Evolutionary conservation across 2,888 invertebrate species (phyloP).

Genomic region (Cylloceria caligata): DNA sequence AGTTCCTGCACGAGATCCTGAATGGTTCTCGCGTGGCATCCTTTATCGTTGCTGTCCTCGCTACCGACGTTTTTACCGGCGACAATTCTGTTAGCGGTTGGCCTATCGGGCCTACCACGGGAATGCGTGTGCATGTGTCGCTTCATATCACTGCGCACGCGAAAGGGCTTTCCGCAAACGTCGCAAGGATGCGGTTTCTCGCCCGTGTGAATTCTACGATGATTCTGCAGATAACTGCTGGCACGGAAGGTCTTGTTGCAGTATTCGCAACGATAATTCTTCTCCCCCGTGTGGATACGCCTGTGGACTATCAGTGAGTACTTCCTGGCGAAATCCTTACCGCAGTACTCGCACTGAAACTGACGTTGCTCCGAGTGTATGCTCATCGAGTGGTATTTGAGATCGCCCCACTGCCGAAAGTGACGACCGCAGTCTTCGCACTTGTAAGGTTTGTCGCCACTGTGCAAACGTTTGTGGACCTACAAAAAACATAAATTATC

Average conservation of each 20-base stretch:
- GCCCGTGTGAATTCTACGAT: slow-evolving; percentile 94
- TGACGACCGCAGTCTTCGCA: slow-evolving; percentile 92
- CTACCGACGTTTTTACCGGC: slow-evolving; percentile 65
- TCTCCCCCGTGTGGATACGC: slow-evolving; percentile 94
- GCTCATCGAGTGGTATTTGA: slow-evolving; percentile 94
- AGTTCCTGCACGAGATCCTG: slow-evolving; percentile 81
- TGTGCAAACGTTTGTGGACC: slow-evolving; percentile 93
- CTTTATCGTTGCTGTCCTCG: slow-evolving; percentile 67
- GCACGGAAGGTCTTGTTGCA: slow-evolving; percentile 94
- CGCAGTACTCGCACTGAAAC: slow-evolving; percentile 95
- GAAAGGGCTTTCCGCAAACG: slow-evolving; percentile 92
- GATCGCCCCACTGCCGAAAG: slow-evolving; percentile 95
- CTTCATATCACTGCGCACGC: slow-evolving; percentile 93
- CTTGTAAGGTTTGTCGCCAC: slow-evolving; percentile 93
- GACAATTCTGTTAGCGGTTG: slow-evolving; percentile 59
- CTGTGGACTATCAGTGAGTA: slow-evolving; percentile 94
- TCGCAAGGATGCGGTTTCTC: slow-evolving; percentile 92
- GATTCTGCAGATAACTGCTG: slow-evolving; percentile 93
- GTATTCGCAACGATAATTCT: slow-evolving; percentile 94
- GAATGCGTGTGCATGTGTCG: slow-evolving; percentile 91
- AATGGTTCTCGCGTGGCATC: slow-evolving; percentile 73
- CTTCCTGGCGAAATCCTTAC: slow-evolving; percentile 94
- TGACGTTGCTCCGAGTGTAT: slow-evolving; percentile 93
- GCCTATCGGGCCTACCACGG: slow-evolving; percentile 78
- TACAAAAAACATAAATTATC: slow-evolving; percentile 74